Conservation (phyloP, 2,797 vertebrate genomes). For the Mormyrus hasselquistii region DNA sequence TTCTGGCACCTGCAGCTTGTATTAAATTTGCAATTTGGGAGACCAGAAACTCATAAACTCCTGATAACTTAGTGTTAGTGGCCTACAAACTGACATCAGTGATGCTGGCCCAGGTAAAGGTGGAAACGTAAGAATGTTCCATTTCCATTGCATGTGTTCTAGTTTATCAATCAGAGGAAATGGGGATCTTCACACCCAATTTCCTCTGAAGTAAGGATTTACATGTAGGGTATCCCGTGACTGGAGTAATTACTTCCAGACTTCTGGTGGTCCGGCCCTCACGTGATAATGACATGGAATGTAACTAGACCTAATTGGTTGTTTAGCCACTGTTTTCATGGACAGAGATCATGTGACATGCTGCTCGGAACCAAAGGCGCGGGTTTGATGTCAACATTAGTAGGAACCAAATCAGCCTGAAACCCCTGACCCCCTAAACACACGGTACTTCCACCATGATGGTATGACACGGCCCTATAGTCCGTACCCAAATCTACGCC, state of each 20-base stretch:
- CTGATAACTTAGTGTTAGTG: not conserved
- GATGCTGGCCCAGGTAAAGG: not conserved
- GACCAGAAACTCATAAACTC: not conserved
- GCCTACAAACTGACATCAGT: not conserved
- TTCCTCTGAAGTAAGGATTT: slow-evolving; percentile 97
- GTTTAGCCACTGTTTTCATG: slow-evolving; percentile 13
- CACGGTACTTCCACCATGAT: not conserved
- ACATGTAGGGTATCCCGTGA: slow-evolving; percentile 88
- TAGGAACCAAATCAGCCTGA: not conserved
- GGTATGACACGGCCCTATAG: not conserved
- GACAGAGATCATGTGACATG: slow-evolving; percentile 27
- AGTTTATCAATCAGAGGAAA: slow-evolving; percentile 95
- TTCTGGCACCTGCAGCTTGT: not conserved
- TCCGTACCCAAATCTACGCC: not conserved
- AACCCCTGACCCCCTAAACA: not conserved
- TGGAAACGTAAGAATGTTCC: slow-evolving; percentile 55
- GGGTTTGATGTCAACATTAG: not conserved
- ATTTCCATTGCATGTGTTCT: slow-evolving; percentile 85
- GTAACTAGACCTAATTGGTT: slow-evolving; percentile 66
- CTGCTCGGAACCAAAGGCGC: slow-evolving; percentile 11
- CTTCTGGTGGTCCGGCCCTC: slow-evolving; percentile 84
- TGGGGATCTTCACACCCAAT: slow-evolving; percentile 99
- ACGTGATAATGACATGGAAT: slow-evolving; percentile 71
- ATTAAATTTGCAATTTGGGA: not conserved
- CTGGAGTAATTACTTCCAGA: slow-evolving; percentile 91